phyloP scores from a whole-genome alignment of 2,888 invertebrate species.

The Trissolcus brochymenae region DNA sequence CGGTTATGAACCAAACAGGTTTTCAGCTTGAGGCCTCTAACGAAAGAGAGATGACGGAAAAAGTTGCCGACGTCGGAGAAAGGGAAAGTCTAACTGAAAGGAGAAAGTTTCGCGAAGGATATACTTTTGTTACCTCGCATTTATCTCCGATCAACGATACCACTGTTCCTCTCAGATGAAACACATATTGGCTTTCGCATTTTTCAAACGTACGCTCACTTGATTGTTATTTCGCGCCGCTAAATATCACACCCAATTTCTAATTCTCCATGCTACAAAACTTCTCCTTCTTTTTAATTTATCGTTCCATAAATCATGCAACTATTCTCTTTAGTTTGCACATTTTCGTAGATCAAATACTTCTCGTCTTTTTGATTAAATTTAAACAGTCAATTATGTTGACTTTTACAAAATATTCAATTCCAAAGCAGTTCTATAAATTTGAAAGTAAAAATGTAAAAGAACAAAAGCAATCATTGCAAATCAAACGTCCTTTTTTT shows the following conservation, averaged over 20 bases:
- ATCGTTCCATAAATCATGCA: too few relatives aligned
- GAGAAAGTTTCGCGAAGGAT: slow-evolving; percentile 70
- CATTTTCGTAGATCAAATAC: neutral
- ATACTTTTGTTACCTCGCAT: slow-evolving; percentile 64
- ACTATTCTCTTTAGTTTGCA: neutral
- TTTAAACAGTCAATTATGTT: too few relatives aligned
- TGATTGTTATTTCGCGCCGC: slow-evolving; percentile 8
- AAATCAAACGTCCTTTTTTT: too few relatives aligned
- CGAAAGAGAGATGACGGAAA: slow-evolving; percentile 59
- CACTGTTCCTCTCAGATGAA: slow-evolving; percentile 57
- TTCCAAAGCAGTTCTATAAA: too few relatives aligned
- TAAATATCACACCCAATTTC: neutral
- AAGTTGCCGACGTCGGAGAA: slow-evolving; percentile 62
- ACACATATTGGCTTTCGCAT: slow-evolving; percentile 48
- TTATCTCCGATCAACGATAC: slow-evolving; percentile 60
- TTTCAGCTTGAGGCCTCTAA: slow-evolving; percentile 56
- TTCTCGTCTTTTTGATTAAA: too few relatives aligned
- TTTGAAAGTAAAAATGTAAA: too few relatives aligned
- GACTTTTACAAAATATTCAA: too few relatives aligned
- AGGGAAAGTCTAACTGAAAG: slow-evolving; percentile 71
- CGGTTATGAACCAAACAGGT: slow-evolving; percentile 49
- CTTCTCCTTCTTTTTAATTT: neutral
- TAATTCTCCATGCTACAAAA: neutral
- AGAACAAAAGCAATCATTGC: too few relatives aligned
- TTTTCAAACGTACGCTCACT: slow-evolving; percentile 15